These are phyloP conservation scores for Bos indicus DNA, from an alignment of 2,113 vertebrate genomes.

Conservation along the genomic window DNA sequence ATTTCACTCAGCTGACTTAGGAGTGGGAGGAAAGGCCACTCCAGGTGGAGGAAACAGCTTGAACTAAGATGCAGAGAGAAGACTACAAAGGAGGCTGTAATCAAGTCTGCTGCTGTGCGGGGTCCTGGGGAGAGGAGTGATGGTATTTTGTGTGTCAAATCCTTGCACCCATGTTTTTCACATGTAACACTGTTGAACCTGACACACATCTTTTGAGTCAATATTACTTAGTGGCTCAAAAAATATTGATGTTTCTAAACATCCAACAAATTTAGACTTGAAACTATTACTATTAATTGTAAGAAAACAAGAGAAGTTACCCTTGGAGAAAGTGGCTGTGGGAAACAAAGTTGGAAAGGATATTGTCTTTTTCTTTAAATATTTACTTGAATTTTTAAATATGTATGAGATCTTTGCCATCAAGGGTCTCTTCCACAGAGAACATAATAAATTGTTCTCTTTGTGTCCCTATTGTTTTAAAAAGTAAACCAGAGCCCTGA, in stretches of 20 bases:
- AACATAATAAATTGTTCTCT: neutral
- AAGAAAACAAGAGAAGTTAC: neutral
- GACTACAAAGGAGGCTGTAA: neutral
- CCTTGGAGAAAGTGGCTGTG: neutral
- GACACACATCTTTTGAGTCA: neutral
- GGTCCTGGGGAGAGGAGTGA: neutral
- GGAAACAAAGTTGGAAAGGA: neutral
- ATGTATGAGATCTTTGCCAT: neutral
- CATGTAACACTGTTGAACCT: neutral
- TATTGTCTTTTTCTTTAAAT: neutral
- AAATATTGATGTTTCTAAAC: neutral
- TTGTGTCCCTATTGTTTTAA: neutral
- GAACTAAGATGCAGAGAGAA: neutral
- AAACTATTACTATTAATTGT: neutral
- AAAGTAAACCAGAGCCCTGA: neutral
- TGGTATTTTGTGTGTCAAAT: neutral
- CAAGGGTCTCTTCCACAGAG: neutral
- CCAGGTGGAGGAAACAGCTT: neutral
- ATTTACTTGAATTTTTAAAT: neutral
- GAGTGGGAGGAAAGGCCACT: neutral
- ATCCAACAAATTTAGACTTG: neutral
- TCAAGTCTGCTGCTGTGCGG: neutral
- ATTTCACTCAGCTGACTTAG: neutral
- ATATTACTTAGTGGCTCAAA: neutral
- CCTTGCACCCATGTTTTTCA: neutral